phyloP scores from a whole-genome alignment of 2,113 vertebrate species.

The Bucco capensis region DNA sequence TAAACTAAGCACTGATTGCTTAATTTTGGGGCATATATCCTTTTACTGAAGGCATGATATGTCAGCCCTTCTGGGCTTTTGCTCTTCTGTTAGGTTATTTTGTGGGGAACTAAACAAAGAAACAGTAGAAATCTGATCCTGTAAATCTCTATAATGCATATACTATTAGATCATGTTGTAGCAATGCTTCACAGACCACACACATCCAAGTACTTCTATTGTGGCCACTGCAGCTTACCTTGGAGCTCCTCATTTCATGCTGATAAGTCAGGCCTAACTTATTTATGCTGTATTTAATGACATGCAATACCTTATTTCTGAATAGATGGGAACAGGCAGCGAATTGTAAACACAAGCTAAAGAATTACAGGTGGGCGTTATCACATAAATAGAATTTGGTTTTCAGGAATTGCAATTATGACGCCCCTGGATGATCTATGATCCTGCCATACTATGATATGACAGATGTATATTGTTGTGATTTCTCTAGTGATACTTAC shows the following conservation, averaged over 20 bases:
- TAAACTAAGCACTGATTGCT: background rate
- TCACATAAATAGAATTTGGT: slow-evolving; percentile 57
- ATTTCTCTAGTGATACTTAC: slow-evolving; percentile 70
- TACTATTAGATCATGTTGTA: background rate
- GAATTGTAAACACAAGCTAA: slow-evolving; percentile 67
- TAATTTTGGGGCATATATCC: background rate
- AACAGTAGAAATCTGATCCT: background rate
- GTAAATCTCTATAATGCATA: background rate
- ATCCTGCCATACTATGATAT: slow-evolving; percentile 59
- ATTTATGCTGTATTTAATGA: slow-evolving; percentile 58
- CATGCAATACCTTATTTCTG: slow-evolving; percentile 23
- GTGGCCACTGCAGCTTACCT: background rate
- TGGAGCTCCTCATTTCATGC: slow-evolving; percentile 21
- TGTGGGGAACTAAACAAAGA: background rate
- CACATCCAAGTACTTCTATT: background rate
- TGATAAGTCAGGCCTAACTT: slow-evolving; percentile 39
- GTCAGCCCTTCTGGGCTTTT: background rate
- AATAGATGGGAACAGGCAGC: slow-evolving; percentile 57
- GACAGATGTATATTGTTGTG: slow-evolving; percentile 62
- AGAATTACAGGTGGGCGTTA: background rate
- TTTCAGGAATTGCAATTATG: slow-evolving; percentile 69
- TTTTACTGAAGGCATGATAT: background rate
- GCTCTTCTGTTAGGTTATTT: background rate
- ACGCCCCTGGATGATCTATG: slow-evolving; percentile 59
- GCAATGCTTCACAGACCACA: background rate